Evolutionary conservation across 2,888 invertebrate species (phyloP).

Genomic region (Chrysina gloriosa): DNA sequence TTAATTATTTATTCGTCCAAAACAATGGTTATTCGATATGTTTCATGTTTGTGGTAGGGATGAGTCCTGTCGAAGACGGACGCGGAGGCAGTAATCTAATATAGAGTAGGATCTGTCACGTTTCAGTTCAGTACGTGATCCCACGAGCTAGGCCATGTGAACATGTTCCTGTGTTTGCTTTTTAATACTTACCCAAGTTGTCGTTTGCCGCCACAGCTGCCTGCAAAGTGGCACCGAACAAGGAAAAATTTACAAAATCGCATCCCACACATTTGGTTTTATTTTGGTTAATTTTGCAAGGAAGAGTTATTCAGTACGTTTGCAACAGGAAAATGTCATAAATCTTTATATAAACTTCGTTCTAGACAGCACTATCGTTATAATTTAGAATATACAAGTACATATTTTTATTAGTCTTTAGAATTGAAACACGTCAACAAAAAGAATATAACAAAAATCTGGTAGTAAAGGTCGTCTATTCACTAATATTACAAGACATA

Average conservation of each 20-base stretch:
- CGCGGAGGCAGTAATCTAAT: conserved; percentile 61
- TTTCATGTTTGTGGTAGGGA: conserved; percentile 19
- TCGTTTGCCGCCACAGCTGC: neutral
- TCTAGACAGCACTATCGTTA: no score
- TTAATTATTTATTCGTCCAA: conserved; percentile 37
- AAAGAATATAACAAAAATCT: no score
- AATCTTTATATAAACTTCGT: neutral
- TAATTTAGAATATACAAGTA: no score
- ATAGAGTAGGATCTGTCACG: conserved; percentile 65
- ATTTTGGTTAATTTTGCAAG: neutral
- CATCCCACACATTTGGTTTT: conserved; percentile 4
- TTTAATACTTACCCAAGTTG: conserved; percentile 51
- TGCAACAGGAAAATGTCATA: neutral
- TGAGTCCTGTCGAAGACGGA: conserved; percentile 42
- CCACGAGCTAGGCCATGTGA: conserved; percentile 61
- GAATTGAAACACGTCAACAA: no score
- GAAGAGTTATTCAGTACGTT: neutral
- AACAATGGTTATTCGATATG: conserved; percentile 20
- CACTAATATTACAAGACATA: no score
- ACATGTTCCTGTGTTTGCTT: conserved; percentile 60
- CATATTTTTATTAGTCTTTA: no score
- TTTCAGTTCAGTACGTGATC: conserved; percentile 64
- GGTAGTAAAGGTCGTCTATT: no score
- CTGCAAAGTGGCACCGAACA: conserved; percentile 2
- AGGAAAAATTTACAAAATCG: conserved; percentile 42